Percentiles rank a stretch among this genome's conserved stretches.
These are phyloP conservation scores for Centrocercus urophasianus DNA, from an alignment of 2,113 vertebrate genomes.

Conservation along the genomic window DNA sequence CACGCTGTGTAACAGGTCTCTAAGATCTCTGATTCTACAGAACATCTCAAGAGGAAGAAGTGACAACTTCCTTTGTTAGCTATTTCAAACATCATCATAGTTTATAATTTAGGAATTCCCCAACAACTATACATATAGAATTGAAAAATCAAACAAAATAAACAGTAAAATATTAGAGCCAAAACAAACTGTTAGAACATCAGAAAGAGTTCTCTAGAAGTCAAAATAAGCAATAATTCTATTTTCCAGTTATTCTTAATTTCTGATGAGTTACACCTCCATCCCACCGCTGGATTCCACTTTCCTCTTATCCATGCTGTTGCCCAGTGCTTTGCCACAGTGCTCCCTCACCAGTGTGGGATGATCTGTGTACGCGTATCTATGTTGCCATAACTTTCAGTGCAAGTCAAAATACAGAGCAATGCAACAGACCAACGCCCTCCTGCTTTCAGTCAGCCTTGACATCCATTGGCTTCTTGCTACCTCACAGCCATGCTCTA, in stretches of 20 bases:
- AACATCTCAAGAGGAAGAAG: neutral
- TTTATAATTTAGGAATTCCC: neutral
- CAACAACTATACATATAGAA: neutral
- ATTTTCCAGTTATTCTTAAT: neutral
- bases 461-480: neutral
- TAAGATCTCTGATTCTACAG: neutral
- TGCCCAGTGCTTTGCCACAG: rapidly evolving
- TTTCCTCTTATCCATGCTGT: neutral
- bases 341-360: neutral
- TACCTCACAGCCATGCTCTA: neutral
- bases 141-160: neutral
- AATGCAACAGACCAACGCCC: neutral
- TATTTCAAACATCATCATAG: neutral
- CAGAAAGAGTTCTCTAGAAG: neutral
- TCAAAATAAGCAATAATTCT: neutral
- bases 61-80: neutral
- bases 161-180: neutral
- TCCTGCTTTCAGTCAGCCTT: neutral
- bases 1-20: neutral
- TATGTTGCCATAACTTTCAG: neutral
- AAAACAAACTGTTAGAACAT: neutral
- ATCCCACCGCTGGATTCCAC: neutral
- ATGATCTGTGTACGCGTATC: neutral
- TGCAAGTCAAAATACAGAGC: neutral
- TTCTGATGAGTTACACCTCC: neutral